These are phyloP conservation scores for Turdus rufiventris DNA, from an alignment of 2,113 vertebrate genomes.

Conservation along the genomic window DNA sequence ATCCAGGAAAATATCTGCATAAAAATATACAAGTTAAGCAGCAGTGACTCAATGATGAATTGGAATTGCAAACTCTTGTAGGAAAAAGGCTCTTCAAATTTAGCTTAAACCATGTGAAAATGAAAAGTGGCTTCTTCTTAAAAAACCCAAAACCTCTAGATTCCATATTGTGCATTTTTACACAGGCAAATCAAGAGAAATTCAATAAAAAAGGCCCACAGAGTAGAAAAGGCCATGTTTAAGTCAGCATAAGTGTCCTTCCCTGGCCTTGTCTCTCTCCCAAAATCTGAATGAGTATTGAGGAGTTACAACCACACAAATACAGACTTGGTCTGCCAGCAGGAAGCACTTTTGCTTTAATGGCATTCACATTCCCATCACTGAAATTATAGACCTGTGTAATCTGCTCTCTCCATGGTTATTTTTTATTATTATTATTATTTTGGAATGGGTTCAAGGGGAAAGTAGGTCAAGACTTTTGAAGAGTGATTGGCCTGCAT, in stretches of 20 bases:
- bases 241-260: conserved; percentile 38
- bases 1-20: neutral
- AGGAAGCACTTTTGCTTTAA: conserved; percentile 61
- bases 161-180: neutral
- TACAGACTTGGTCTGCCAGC: conserved; percentile 58
- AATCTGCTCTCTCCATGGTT: conserved; percentile 58
- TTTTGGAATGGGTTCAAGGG: conserved; percentile 54
- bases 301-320: conserved; percentile 61
- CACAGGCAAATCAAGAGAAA: neutral
- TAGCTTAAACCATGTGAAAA: neutral
- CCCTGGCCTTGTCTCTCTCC: conserved; percentile 45
- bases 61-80: neutral
- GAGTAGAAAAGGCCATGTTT: neutral
- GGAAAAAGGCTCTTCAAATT: neutral
- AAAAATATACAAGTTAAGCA: neutral
- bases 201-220: neutral
- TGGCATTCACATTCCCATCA: conserved; percentile 58
- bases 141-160: neutral
- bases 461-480: conserved; percentile 64
- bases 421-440: conserved; percentile 61
- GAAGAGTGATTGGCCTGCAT: conserved; percentile 30
- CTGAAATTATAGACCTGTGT: conserved; percentile 55
- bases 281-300: conserved; percentile 50
- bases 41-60: neutral
- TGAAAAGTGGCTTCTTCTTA: neutral